Percentiles rank a stretch among this genome's conserved stretches.
Evolutionary conservation across 2,797 vertebrate genomes (phyloP).

Genomic region (Microcaecilia unicolor): DNA sequence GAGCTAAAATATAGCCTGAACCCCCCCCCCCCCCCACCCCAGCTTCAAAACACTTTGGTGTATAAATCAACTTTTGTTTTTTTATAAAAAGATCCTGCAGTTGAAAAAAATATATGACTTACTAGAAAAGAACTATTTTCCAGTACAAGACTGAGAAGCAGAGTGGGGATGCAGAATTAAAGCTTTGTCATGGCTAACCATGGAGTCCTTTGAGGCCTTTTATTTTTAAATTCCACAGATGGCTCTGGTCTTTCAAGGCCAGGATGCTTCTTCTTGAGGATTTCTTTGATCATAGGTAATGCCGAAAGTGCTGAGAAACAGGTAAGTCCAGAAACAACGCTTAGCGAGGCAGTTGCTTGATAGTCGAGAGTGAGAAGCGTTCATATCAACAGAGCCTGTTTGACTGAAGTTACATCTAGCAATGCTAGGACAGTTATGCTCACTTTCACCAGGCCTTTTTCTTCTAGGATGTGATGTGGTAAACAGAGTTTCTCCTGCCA

Average conservation of each 20-base stretch:
- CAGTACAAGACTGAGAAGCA: too few relatives aligned
- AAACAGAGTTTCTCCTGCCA: constrained; percentile 88
- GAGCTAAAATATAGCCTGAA: constrained; percentile 52
- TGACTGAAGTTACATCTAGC: constrained; percentile 64
- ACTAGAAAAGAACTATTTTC: constrained; percentile 34
- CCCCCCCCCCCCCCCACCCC: too few relatives aligned
- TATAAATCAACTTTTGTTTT: constrained; percentile 18
- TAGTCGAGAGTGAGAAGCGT: too few relatives aligned
- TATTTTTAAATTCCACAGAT: background rate
- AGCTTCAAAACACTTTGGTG: constrained; percentile 38
- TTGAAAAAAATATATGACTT: constrained; percentile 24
- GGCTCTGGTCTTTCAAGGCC: background rate
- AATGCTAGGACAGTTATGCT: constrained; percentile 79
- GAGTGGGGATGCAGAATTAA: too few relatives aligned
- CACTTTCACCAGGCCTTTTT: constrained; percentile 87
- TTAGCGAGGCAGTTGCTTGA: too few relatives aligned
- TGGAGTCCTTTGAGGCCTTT: constrained; percentile 4
- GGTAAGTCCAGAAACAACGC: too few relatives aligned
- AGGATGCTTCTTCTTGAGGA: constrained; percentile 3
- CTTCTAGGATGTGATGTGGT: constrained; percentile 94
- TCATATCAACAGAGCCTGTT: constrained; percentile 65
- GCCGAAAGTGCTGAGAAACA: too few relatives aligned
- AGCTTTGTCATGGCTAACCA: too few relatives aligned
- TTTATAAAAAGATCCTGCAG: constrained; percentile 16
- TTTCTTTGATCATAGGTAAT: too few relatives aligned